Evolutionary conservation across 2,797 vertebrate genomes (phyloP).

Genomic region (Eulemur mongoz): DNA sequence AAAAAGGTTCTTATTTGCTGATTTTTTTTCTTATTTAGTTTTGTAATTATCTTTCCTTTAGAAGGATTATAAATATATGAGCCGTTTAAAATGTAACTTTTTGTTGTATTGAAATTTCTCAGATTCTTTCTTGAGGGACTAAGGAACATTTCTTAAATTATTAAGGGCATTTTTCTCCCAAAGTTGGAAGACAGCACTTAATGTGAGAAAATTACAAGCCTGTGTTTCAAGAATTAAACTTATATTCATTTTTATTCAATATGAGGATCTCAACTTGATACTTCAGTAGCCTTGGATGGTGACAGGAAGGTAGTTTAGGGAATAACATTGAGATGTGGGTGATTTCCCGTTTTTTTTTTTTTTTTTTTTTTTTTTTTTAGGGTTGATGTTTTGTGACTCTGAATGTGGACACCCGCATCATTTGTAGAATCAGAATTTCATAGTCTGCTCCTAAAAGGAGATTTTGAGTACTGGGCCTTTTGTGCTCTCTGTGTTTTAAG

Average conservation of each 20-base stretch:
- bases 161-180: neutral
- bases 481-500: neutral
- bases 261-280: neutral
- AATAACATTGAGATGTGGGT: neutral
- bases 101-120: slow-evolving; percentile 7
- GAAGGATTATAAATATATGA: neutral
- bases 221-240: neutral
- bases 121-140: neutral
- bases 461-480: neutral
- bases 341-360: neutral
- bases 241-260: neutral
- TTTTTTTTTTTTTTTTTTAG: neutral
- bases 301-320: neutral
- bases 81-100: neutral
- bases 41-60: neutral
- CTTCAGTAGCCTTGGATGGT: neutral
- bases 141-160: neutral
- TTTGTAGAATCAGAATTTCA: neutral
- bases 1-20: neutral
- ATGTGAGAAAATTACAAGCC: neutral
- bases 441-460: neutral
- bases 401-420: neutral
- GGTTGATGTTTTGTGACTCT: neutral
- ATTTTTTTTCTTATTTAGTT: neutral
- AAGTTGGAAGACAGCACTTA: neutral